A percentile compares a stretch with the other conserved stretches of the same genome.
Conservation (phyloP, 2,113 vertebrate genomes). For the Lagopus muta region DNA sequence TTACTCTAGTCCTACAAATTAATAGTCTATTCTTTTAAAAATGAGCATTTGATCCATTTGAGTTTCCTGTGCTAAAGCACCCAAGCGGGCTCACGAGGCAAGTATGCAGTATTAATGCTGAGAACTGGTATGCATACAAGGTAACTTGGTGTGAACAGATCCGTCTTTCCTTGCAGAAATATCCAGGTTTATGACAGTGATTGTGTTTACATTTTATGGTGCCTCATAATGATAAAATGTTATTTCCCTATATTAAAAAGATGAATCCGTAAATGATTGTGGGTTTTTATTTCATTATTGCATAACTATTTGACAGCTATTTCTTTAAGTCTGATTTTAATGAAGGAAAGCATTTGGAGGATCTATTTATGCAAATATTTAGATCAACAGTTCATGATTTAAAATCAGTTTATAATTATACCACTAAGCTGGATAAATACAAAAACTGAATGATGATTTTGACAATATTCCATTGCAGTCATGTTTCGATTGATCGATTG, state of each 20-base stretch:
- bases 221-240: slow-evolving; percentile 92
- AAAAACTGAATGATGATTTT: slow-evolving; percentile 32
- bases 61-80: slow-evolving; percentile 28
- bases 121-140: slow-evolving; percentile 51
- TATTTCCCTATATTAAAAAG: slow-evolving; percentile 91
- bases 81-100: slow-evolving; percentile 47
- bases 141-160: slow-evolving; percentile 70
- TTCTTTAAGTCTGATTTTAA: slow-evolving; percentile 14
- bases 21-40: slow-evolving; percentile 64
- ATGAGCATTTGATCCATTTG: slow-evolving; percentile 49
- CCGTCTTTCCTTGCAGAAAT: slow-evolving; percentile 70
- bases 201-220: slow-evolving; percentile 98
- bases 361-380: slow-evolving; percentile 18
- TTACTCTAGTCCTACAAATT: slow-evolving; percentile 58
- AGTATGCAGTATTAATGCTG: slow-evolving; percentile 51
- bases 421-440: slow-evolving; percentile 48
- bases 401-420: slow-evolving; percentile 61
- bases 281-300: slow-evolving; percentile 71
- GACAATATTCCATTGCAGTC: slow-evolving; percentile 26
- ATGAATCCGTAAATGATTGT: slow-evolving; percentile 80
- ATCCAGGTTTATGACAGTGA: slow-evolving; percentile 93
- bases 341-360: neutral
- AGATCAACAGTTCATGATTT: neutral
- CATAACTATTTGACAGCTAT: slow-evolving; percentile 1
- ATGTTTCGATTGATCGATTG: neutral